Base-by-base conservation (phyloP, 2,113 vertebrate species). In the Nicator chloris region DNA sequence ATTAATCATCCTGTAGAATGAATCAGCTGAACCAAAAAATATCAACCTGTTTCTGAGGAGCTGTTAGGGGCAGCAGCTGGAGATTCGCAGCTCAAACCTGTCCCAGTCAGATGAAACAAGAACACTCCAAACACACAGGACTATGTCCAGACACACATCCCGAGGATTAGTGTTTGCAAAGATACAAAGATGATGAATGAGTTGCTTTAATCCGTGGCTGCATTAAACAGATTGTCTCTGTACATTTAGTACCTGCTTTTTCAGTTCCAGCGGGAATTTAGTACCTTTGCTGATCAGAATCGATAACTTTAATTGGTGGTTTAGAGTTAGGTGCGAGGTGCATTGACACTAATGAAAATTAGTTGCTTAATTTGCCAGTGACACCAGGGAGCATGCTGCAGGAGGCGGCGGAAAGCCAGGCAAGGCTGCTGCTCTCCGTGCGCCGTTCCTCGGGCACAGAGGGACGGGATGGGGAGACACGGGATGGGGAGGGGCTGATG, bases 321-420 rank as follows among this genome's bases (percentile, higher is more conserved):
- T 91, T 44, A 45, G 79, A 88, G 76, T 31, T 54, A 80, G 88
- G 80, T n/a, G 60, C 60, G 33, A 88, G 76, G 60, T 31, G 21
- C 76, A 31, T 33, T 73, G 88, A 78, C 90, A 53, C 47, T 91
- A 78, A 88, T 88, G 85, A 86, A 93, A 95, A 92, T 64, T 30
- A 75, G 85, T 73, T 60, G 72, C 72, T 93, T 75, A 65, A 84
- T 90, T 96, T 4, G 5, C 85, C 3, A 2, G 40, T 70, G 45
- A 31, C 3, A 2, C 44, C 31, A 26, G 31, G 47, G 28, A 88
- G 15, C 3, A 0, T 13, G 56, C 54, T 51, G 72, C 42, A 73
- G 50, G 75, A 33, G 63, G 50, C 2, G 1, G n/a, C 10, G 84
- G 81, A 68, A 53, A 59, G 42, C 22, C n/a, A 50, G 57, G 66